Conservation (phyloP, 2,113 vertebrate species). For the Loxodonta africana region DNA sequence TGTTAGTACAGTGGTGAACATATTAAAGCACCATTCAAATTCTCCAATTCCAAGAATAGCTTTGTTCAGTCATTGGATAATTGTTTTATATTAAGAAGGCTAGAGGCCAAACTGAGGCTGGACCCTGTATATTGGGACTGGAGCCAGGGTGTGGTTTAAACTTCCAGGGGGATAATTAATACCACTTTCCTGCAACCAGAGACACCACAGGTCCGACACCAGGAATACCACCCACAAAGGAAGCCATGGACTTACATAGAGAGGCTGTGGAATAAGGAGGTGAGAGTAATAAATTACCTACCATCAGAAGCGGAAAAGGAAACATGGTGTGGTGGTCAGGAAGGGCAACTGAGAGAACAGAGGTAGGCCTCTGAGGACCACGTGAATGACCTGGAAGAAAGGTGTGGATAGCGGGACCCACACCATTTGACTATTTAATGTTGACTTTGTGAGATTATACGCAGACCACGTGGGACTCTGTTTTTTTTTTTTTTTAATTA, state of each 20-base stretch:
- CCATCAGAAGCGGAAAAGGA: background rate
- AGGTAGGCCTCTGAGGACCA: background rate
- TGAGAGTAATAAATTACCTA: background rate
- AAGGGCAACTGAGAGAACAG: background rate
- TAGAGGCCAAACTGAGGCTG: background rate
- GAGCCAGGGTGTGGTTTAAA: background rate
- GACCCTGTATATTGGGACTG: background rate
- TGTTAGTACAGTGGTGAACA: background rate
- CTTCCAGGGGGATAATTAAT: background rate
- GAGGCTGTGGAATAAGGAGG: background rate
- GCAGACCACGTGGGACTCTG: background rate
- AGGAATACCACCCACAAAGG: background rate
- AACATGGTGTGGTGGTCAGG: background rate
- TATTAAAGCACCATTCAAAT: background rate
- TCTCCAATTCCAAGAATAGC: background rate
- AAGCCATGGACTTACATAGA: background rate
- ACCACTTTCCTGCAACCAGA: background rate
- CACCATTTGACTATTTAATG: background rate
- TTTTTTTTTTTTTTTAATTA: background rate
- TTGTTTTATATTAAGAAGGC: background rate
- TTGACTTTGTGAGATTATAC: background rate
- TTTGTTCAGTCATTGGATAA: background rate
- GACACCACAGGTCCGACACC: background rate
- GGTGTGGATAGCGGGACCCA: rapidly evolving
- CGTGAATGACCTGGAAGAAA: background rate